Conservation (phyloP, 2,888 invertebrate species). For the Noctua janthina region DNA sequence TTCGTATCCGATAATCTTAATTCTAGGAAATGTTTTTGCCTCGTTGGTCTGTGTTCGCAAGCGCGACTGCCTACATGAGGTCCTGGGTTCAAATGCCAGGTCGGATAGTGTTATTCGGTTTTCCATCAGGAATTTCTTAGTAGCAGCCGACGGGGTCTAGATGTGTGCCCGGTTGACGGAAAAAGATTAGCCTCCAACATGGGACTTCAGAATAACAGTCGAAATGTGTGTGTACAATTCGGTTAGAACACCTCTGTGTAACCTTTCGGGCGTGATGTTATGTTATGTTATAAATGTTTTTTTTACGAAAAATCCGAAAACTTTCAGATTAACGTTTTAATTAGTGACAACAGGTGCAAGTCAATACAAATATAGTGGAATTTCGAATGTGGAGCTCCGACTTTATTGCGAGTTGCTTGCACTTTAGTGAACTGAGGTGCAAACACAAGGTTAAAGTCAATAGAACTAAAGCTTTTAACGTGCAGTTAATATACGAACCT, state of each 20-base stretch:
- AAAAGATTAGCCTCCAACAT: not conserved
- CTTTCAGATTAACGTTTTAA: constrained; percentile 31
- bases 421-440: constrained; percentile 25
- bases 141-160: not conserved
- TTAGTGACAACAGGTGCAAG: constrained; percentile 35
- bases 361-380: constrained; percentile 25
- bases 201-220: not conserved
- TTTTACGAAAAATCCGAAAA: constrained; percentile 3
- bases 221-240: not conserved
- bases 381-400: constrained; percentile 12
- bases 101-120: not conserved
- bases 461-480: constrained; percentile 29
- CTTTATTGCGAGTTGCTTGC: constrained; percentile 37
- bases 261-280: not conserved
- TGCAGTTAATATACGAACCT: constrained; percentile 28
- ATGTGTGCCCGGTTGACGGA: not conserved
- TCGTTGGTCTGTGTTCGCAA: not conserved
- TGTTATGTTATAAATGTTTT: not conserved
- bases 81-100: not conserved
- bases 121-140: not conserved
- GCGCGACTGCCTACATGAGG: not conserved
- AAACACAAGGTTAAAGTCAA: constrained; percentile 43
- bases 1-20: constrained; percentile 42
- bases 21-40: not conserved
- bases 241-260: not conserved